phyloP scores from a whole-genome alignment of 2,888 invertebrate species.

The Eulithis prunata region DNA sequence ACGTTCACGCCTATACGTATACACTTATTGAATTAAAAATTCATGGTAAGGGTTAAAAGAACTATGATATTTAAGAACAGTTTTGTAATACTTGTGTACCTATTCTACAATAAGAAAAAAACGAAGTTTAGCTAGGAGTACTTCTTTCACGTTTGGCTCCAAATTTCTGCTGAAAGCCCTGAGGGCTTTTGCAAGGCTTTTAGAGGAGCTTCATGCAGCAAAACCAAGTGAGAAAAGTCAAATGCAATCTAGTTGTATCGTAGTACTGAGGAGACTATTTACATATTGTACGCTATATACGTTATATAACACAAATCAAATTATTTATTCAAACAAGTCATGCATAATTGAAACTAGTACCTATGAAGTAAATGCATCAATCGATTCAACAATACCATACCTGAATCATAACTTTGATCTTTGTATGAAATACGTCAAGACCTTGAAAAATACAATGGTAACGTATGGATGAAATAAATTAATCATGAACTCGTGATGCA shows the following conservation, averaged over 20 bases:
- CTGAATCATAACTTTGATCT: constrained; percentile 1
- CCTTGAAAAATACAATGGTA: constrained; percentile 18
- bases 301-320: neutral
- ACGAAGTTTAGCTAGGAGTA: too few relatives aligned
- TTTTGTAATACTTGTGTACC: too few relatives aligned
- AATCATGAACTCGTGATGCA: constrained; percentile 16
- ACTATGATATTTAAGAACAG: too few relatives aligned
- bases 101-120: too few relatives aligned
- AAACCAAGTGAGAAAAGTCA: too few relatives aligned
- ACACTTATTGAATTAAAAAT: too few relatives aligned
- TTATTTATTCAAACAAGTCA: constrained; percentile 16
- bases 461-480: constrained; percentile 16
- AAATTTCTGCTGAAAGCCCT: too few relatives aligned
- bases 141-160: too few relatives aligned
- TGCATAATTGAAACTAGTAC: constrained; percentile 21
- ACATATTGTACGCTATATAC: constrained; percentile 2
- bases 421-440: constrained; percentile 8
- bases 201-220: too few relatives aligned
- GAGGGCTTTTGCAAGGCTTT: too few relatives aligned
- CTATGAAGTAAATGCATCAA: constrained; percentile 29
- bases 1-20: too few relatives aligned
- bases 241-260: neutral
- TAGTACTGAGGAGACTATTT: neutral
- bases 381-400: constrained; percentile 15
- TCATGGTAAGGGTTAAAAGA: too few relatives aligned